These are phyloP conservation scores for Anastatus disparis DNA, from an alignment of 1,140 invertebrate species.

Conservation along the genomic window DNA sequence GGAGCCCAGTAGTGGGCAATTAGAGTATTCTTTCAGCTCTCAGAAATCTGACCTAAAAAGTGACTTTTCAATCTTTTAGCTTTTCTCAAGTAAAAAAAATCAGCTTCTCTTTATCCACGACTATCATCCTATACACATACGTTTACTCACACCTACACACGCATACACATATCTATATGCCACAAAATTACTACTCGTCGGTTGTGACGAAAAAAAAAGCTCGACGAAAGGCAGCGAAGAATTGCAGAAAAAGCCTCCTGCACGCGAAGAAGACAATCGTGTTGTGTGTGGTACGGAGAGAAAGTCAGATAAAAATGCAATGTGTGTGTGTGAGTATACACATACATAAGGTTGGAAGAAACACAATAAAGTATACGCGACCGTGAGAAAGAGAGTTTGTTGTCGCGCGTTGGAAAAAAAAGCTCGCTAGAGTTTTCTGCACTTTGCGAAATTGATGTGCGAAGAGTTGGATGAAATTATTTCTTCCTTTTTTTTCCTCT, in stretches of 20 bases:
- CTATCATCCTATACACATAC: no score
- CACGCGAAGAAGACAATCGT: slow-evolving; percentile 21
- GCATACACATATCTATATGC: background rate
- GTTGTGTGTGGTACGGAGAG: background rate
- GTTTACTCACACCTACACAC: background rate
- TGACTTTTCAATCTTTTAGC: background rate
- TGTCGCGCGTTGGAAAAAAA: no score
- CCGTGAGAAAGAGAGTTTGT: no score
- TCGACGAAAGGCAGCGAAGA: background rate
- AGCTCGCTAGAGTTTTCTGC: background rate
- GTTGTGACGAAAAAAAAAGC: slow-evolving; percentile 14
- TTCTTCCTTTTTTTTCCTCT: no score
- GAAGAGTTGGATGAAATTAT: no score
- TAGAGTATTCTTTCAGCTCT: background rate
- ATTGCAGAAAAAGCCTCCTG: no score
- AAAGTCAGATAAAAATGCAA: no score
- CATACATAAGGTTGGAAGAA: no score
- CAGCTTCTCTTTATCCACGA: background rate
- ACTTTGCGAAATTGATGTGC: slow-evolving; percentile 31
- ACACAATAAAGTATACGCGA: no score
- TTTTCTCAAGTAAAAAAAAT: background rate
- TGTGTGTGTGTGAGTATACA: no score
- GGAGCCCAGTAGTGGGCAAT: background rate
- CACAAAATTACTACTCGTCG: background rate
- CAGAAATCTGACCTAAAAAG: slow-evolving; percentile 20